Conservation (phyloP, 2,797 vertebrate genomes). For the Pangasius djambal region DNA sequence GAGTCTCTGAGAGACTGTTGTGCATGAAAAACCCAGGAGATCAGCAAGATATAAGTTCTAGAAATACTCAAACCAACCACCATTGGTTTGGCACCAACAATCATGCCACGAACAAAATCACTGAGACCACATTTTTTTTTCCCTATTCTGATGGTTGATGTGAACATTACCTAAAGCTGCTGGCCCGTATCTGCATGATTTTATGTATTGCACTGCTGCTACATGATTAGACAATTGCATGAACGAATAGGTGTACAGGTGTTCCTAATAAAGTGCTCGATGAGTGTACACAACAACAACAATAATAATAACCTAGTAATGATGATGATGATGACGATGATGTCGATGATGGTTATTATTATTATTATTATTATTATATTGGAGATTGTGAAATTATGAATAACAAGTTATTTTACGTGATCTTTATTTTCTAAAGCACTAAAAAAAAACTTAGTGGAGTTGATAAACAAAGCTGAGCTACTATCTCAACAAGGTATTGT, state of each 20-base stretch:
- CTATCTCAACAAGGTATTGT: constrained; percentile 38
- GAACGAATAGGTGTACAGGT: not conserved
- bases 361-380: not conserved
- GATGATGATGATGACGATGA: too few species aligned
- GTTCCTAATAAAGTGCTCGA: not conserved
- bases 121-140: not conserved
- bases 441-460: not conserved
- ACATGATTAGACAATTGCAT: not conserved
- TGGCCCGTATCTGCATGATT: not conserved
- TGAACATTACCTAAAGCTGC: not conserved
- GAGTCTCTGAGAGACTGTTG: not conserved
- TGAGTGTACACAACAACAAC: not conserved
- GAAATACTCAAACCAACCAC: too few species aligned
- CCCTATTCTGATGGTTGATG: too few species aligned
- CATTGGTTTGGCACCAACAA: not conserved
- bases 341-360: too few species aligned
- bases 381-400: not conserved
- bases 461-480: constrained; percentile 8
- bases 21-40: not conserved
- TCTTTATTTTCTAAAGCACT: not conserved
- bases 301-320: too few species aligned
- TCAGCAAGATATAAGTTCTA: not conserved
- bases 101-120: not conserved
- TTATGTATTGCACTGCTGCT: not conserved
- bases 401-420: not conserved